These are phyloP conservation scores for Ips nitidus DNA, from an alignment of 1,140 invertebrate genomes.

Conservation along the genomic window DNA sequence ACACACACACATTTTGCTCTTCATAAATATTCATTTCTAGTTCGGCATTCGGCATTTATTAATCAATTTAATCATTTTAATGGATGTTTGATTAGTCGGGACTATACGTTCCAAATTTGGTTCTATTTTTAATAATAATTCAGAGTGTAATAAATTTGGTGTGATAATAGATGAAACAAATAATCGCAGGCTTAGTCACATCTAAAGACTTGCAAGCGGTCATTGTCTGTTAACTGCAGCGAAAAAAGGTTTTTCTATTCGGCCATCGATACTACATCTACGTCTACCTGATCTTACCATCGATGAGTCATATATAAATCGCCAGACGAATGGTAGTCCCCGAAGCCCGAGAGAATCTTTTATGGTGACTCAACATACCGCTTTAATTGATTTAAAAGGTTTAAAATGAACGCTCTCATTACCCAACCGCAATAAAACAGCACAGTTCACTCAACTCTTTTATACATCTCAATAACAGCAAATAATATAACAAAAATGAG, in stretches of 20 bases:
- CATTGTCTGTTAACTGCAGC: conserved; percentile 19
- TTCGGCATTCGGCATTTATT: conserved; percentile 11
- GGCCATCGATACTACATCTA: conserved; percentile 23
- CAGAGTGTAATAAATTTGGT: neutral
- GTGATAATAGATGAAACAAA: conserved; percentile 3
- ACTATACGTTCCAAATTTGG: neutral
- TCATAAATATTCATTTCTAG: conserved; percentile 19
- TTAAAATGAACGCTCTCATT: neutral
- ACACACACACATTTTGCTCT: conserved; percentile 11
- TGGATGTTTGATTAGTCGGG: conserved; percentile 6
- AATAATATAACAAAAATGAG: too few relatives aligned
- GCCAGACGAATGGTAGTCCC: conserved; percentile 31
- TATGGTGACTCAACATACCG: conserved; percentile 18
- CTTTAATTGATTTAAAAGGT: neutral
- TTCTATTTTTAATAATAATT: too few relatives aligned
- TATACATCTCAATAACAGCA: too few relatives aligned
- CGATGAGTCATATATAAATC: conserved; percentile 26
- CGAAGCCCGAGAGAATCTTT: conserved; percentile 10
- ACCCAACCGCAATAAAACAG: too few relatives aligned
- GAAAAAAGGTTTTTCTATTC: conserved; percentile 25
- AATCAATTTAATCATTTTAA: conserved; percentile 18
- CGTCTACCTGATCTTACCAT: conserved; percentile 14
- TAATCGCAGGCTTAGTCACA: conserved; percentile 7
- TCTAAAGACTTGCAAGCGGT: conserved; percentile 8
- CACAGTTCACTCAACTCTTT: too few relatives aligned